A percentile compares a stretch with the other conserved stretches of the same genome.
phyloP scores from a whole-genome alignment of 2,113 vertebrate species.

The Varanus salvator region DNA sequence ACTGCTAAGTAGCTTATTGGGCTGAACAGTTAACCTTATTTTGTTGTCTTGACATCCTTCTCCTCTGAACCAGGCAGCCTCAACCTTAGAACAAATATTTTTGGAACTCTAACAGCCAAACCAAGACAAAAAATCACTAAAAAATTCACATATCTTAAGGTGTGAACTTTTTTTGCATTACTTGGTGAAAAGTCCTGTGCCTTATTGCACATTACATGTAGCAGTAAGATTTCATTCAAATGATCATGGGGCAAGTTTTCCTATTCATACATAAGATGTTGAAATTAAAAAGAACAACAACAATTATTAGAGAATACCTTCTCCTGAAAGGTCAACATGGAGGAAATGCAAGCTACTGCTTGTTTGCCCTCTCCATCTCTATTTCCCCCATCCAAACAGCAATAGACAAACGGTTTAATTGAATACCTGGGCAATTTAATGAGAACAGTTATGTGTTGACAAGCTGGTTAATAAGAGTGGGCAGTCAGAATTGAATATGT shows the following conservation, averaged over 20 bases:
- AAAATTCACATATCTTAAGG: neutral
- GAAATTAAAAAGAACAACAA: conserved; percentile 10
- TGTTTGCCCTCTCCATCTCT: conserved; percentile 33
- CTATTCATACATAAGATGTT: conserved; percentile 7
- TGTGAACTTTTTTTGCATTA: neutral
- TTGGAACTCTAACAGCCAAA: neutral
- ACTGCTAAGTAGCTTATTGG: neutral
- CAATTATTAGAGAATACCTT: conserved; percentile 25
- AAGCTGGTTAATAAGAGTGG: conserved; percentile 63
- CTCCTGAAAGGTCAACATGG: conserved; percentile 15
- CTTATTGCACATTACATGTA: neutral
- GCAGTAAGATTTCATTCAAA: conserved; percentile 2
- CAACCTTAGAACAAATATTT: neutral
- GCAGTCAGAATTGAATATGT: conserved; percentile 50
- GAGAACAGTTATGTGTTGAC: conserved; percentile 49
- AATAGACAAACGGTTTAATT: conserved; percentile 56
- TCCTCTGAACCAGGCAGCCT: neutral
- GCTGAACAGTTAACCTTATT: neutral
- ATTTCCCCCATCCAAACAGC: conserved; percentile 4
- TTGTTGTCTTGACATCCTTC: neutral
- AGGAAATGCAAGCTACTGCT: conserved; percentile 33
- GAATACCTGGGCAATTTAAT: conserved; percentile 61
- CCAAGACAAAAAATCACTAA: neutral
- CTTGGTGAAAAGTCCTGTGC: neutral
- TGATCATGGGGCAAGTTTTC: neutral